Evolutionary conservation across 2,113 vertebrate genomes (phyloP).

Genomic region (Caretta caretta): DNA sequence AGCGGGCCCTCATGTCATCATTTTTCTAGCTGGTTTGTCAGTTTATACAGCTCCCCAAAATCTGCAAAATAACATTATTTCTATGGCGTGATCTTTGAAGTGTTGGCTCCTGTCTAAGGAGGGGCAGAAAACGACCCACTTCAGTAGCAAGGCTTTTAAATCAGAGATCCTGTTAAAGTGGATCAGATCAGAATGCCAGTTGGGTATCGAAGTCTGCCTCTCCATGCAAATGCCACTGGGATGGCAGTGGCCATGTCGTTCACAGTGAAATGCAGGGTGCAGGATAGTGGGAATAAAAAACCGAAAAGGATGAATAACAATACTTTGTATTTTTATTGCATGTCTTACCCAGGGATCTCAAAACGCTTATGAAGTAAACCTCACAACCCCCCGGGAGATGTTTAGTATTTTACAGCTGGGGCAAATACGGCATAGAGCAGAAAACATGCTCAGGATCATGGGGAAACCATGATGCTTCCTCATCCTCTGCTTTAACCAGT

Average conservation of each 20-base stretch:
- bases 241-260: background rate
- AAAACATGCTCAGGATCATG: background rate
- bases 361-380: background rate
- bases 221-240: background rate
- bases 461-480: background rate
- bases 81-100: background rate
- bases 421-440: background rate
- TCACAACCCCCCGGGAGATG: too few relatives aligned
- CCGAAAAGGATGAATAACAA: background rate
- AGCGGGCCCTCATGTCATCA: background rate
- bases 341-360: accelerated
- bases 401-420: background rate
- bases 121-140: background rate
- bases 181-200: background rate
- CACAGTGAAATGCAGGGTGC: background rate
- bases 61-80: background rate
- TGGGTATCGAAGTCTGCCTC: background rate
- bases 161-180: background rate
- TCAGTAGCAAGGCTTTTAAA: background rate
- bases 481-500: background rate
- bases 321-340: background rate
- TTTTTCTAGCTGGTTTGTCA: background rate
- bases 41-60: background rate
- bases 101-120: background rate
- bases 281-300: background rate